Evolutionary conservation across 2,113 vertebrate species (phyloP).

Genomic region (Anas platyrhynchos): DNA sequence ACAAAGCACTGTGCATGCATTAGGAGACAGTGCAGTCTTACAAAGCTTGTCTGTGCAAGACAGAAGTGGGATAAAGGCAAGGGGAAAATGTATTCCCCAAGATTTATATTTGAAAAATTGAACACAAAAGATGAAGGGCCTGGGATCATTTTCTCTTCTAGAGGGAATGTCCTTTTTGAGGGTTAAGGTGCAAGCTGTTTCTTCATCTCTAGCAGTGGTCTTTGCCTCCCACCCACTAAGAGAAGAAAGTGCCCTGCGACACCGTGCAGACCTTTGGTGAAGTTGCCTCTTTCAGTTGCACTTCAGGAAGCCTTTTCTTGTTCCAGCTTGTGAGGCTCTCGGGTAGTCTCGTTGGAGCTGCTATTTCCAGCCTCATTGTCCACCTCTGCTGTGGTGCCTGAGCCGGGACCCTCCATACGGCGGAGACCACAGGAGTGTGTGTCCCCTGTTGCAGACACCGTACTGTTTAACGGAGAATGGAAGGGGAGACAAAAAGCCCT

Average conservation of each 20-base stretch:
- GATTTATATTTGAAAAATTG: constrained; percentile 45
- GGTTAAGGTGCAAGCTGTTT: constrained; percentile 47
- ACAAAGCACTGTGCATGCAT: not conserved
- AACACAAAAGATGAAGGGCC: constrained; percentile 58
- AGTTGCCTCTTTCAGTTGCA: constrained; percentile 56
- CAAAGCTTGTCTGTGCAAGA: not conserved
- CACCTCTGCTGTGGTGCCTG: not conserved
- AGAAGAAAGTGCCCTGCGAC: constrained; percentile 63
- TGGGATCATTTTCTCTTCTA: constrained; percentile 28
- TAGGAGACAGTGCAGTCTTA: not conserved
- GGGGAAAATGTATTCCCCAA: constrained; percentile 6
- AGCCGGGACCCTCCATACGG: not conserved
- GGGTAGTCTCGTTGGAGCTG: constrained; percentile 45
- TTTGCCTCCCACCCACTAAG: constrained; percentile 63
- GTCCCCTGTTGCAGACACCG: not conserved
- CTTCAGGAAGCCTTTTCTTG: constrained; percentile 65
- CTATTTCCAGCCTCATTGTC: constrained; percentile 56
- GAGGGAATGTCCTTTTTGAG: constrained; percentile 53
- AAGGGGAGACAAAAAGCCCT: not conserved
- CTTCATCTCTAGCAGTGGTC: constrained; percentile 61
- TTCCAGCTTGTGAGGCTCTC: constrained; percentile 51
- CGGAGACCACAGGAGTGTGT: not conserved
- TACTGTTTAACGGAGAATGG: not conserved
- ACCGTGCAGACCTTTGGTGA: constrained; percentile 47
- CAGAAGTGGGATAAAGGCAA: not conserved